Percentiles rank a stretch among this genome's conserved stretches.
Evolutionary conservation across 2,113 vertebrate species (phyloP).

Genomic region (Hippocampus mohnikei): DNA sequence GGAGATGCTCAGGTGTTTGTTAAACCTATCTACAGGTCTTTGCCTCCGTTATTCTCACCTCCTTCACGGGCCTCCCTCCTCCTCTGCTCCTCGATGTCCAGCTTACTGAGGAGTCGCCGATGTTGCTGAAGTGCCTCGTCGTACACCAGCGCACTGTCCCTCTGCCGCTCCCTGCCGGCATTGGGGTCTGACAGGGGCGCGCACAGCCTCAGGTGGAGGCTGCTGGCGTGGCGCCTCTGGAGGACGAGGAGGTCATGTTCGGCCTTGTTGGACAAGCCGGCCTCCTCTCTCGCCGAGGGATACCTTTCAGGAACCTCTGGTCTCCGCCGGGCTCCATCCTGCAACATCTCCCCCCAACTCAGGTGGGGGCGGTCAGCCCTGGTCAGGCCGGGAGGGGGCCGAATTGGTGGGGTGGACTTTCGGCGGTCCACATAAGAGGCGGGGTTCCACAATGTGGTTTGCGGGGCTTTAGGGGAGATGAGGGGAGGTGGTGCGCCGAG

Average conservation of each 20-base stretch:
- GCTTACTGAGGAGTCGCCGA: constrained; percentile 88
- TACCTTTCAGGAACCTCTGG: constrained; percentile 76
- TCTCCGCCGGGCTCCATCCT: constrained; percentile 77
- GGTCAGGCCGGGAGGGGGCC: constrained; percentile 72
- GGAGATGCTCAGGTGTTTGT: background rate
- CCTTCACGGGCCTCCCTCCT: constrained; percentile 88
- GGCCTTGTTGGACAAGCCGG: constrained; percentile 71
- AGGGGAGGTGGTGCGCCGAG: constrained; percentile 89
- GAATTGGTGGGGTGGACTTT: constrained; percentile 60
- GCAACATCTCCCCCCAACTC: constrained; percentile 67
- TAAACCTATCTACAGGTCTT: background rate
- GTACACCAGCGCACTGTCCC: constrained; percentile 73
- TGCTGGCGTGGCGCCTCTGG: constrained; percentile 45
- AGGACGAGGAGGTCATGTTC: constrained; percentile 81
- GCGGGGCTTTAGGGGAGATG: constrained; percentile 87
- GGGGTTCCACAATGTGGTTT: constrained; percentile 90
- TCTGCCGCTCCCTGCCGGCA: background rate
- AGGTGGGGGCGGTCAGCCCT: constrained; percentile 38
- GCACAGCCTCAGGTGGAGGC: constrained; percentile 74
- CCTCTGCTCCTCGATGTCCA: constrained; percentile 90
- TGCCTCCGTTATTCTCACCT: constrained; percentile 68
- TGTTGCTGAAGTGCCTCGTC: constrained; percentile 91
- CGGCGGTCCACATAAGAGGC: constrained; percentile 85
- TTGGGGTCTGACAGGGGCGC: constrained; percentile 39
- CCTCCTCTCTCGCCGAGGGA: constrained; percentile 71